Percentiles rank a stretch among this genome's conserved stretches.
Evolutionary conservation across 2,888 invertebrate genomes (phyloP).

Genomic region (Cryptocephalus primarius): DNA sequence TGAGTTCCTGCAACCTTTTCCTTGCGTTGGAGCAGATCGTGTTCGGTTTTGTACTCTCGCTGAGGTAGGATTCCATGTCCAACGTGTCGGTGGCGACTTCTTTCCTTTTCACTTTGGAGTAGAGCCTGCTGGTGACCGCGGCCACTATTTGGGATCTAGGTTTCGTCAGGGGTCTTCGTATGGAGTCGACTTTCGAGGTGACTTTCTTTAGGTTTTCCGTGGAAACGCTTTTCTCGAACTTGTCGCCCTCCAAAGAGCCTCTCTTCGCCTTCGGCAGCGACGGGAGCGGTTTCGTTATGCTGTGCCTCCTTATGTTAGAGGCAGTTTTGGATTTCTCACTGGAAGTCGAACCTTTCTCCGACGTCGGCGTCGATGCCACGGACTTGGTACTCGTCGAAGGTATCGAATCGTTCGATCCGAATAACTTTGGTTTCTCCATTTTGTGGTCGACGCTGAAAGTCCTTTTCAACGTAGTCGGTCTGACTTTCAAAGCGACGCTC

Average conservation of each 20-base stretch:
- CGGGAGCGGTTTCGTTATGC: conserved; percentile 20
- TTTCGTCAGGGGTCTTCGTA: conserved; percentile 32
- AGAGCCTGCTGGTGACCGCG: conserved; percentile 57
- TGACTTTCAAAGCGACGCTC: conserved; percentile 16
- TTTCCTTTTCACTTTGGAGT: conserved; percentile 49
- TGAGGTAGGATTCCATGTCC: conserved; percentile 13
- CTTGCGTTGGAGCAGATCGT: conserved; percentile 49
- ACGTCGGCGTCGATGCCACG: conserved; percentile 12
- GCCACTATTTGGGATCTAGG: conserved; percentile 56
- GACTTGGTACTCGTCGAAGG: conserved; percentile 12
- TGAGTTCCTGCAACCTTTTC: conserved; percentile 46
- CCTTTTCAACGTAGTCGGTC: conserved; percentile 21
- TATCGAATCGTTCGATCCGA: conserved; percentile 21
- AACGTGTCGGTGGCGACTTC: conserved; percentile 32
- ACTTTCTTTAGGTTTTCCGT: conserved; percentile 20
- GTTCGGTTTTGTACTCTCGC: conserved; percentile 25
- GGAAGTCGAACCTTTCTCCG: conserved; percentile 5
- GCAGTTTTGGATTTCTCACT: conserved; percentile 3
- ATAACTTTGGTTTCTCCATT: conserved; percentile 18
- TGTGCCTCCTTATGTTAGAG: conserved; percentile 19
- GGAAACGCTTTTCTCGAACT: conserved; percentile 17
- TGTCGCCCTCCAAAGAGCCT: conserved; percentile 7
- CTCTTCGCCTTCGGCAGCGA: conserved; percentile 6
- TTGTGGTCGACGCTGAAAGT: conserved; percentile 28
- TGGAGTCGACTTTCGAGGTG: conserved; percentile 24